Base-by-base conservation (phyloP, 2,888 invertebrate species). In the Tigriopus californicus region DNA sequence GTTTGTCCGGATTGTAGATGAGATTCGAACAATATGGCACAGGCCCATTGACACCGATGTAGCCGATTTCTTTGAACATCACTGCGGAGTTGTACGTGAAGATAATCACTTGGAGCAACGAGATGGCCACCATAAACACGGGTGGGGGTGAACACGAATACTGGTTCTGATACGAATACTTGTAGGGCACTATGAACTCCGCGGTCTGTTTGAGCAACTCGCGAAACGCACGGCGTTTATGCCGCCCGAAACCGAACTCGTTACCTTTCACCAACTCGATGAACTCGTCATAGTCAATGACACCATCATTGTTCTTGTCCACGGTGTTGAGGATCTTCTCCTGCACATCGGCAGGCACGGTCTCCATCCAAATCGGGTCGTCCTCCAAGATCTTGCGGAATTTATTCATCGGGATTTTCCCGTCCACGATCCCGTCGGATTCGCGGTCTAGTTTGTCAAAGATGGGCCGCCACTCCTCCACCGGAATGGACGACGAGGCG, bases 1-100 rank as follows among this genome's bases (percentile, higher is more conserved):
- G 77, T 67, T 80, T 80, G 62, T 80, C 76, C 0, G 95, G 94
- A 73, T 88, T 82, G 72, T 91, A 94, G 64, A 95, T 87, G 64
- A 92, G 81, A 1, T 82, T 71, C 57, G 80, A 80, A 10, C 86
- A 83, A 40, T 85, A 79, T 0, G 89, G 86, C 0, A 90, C 88
- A 41, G 81, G 80, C 67, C 70, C 77, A 70, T 67, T 75, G 70
- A 73, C 75, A 44, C 70, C 71, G 20, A 66, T 59, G 12, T 49
- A 58, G 18, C 62, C 63, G 65, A 20, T 13, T 33, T 33, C 33
- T 8, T 33, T 33, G 33, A 33, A 33, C 33, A 33, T 33, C 33
- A 33, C 33, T 3, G 33, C 33, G 33, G 33, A 33, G 8, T 46
- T 46, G 24, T 57, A 57, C n/a, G 41, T 20, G 57, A 57, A 57